Conservation (phyloP, 2,797 vertebrate species). For the Sebastes taczanowskii region DNA sequence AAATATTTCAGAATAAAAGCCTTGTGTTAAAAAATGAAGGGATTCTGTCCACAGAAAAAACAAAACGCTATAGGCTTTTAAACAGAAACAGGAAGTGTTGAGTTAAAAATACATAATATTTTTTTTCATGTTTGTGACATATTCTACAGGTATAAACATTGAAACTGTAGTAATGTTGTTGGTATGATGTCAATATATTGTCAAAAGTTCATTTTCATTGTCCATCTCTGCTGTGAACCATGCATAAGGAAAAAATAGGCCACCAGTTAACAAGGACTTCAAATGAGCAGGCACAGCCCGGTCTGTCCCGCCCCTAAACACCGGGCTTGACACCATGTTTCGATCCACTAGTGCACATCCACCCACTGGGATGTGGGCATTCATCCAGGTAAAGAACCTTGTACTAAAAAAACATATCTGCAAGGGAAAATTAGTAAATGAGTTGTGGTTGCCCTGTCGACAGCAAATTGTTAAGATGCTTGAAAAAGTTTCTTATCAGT, state of each 20-base stretch:
- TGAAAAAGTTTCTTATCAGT: constrained; percentile 80
- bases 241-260: not conserved
- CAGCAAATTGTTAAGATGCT: constrained; percentile 56
- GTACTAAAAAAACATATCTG: constrained; percentile 5
- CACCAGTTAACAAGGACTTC: not conserved
- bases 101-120: too few relatives aligned
- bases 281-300: not conserved
- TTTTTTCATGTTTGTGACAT: too few relatives aligned
- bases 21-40: too few relatives aligned
- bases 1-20: too few relatives aligned
- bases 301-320: not conserved
- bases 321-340: not conserved
- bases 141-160: too few relatives aligned
- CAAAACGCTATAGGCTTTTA: too few relatives aligned
- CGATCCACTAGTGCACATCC: not conserved
- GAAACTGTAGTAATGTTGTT: too few relatives aligned
- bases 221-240: too few relatives aligned
- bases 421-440: constrained; percentile 37
- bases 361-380: not conserved
- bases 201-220: too few relatives aligned
- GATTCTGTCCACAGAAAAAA: too few relatives aligned
- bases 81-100: too few relatives aligned
- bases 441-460: constrained; percentile 49
- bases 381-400: constrained; percentile 7
- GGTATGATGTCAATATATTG: too few relatives aligned